phyloP scores from a whole-genome alignment of 2,888 invertebrate species.

The Aleiodes alternator region DNA sequence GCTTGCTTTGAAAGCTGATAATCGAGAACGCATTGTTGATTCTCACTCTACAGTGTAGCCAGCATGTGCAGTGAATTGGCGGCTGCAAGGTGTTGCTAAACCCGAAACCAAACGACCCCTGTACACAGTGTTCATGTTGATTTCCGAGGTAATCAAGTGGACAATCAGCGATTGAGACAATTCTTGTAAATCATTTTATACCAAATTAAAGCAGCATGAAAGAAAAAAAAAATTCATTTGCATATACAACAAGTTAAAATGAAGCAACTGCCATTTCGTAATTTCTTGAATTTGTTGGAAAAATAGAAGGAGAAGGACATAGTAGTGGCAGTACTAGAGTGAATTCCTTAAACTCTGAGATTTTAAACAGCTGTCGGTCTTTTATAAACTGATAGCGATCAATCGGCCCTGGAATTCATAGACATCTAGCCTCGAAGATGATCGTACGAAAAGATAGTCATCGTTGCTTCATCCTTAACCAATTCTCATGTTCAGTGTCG shows the following conservation, averaged over 20 bases:
- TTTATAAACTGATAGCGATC: slow-evolving; percentile 17
- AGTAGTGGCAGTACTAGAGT: too few species aligned
- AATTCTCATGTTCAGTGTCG: slow-evolving; percentile 14
- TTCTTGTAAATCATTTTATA: neutral
- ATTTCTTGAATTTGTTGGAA: too few species aligned
- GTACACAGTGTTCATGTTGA: slow-evolving; percentile 25
- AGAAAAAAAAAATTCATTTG: too few species aligned
- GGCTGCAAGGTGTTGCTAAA: slow-evolving; percentile 34
- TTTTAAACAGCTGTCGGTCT: slow-evolving; percentile 23
- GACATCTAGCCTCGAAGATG: slow-evolving; percentile 7
- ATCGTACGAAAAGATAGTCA: slow-evolving; percentile 6
- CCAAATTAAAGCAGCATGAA: too few species aligned
- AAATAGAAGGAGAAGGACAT: too few species aligned
- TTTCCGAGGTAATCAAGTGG: slow-evolving; percentile 25
- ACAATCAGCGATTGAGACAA: slow-evolving; percentile 22
- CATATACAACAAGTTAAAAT: too few species aligned
- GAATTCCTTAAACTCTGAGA: neutral
- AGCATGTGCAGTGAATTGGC: slow-evolving; percentile 25
- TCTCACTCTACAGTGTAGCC: slow-evolving; percentile 11
- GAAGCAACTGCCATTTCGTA: too few species aligned
- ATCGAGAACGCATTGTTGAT: slow-evolving; percentile 20
- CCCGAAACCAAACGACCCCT: slow-evolving; percentile 25
- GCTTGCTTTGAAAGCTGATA: slow-evolving; percentile 20
- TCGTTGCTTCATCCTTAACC: slow-evolving; percentile 14
- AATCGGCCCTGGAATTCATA: neutral